Evolutionary conservation across 2,888 invertebrate genomes (phyloP).

Genomic region (Drosophila anomelani): DNA sequence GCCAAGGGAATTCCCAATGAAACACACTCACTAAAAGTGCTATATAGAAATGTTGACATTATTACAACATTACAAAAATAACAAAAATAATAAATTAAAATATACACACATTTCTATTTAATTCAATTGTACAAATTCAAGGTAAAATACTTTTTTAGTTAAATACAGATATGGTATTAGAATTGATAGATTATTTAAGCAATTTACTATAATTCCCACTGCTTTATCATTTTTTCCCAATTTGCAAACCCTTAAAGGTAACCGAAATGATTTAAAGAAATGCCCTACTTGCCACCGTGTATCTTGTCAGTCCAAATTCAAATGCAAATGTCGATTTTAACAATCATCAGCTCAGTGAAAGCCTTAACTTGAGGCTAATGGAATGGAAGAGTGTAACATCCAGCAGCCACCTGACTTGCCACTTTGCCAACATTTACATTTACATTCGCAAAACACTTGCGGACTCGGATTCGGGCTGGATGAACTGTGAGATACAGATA

Average conservation of each 20-base stretch:
- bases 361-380: slow-evolving; percentile 45
- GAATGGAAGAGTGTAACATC: slow-evolving; percentile 54
- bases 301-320: background rate
- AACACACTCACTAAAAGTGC: background rate
- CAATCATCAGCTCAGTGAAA: slow-evolving; percentile 20
- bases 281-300: background rate
- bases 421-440: slow-evolving; percentile 61
- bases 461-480: slow-evolving; percentile 57
- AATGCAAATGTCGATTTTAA: slow-evolving; percentile 40
- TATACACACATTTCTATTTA: too few relatives aligned
- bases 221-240: background rate
- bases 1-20: background rate
- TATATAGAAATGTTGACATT: too few relatives aligned
- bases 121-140: too few relatives aligned
- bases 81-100: too few relatives aligned
- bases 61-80: too few relatives aligned
- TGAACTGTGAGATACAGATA: slow-evolving; percentile 48
- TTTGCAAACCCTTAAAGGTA: background rate
- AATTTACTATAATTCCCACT: background rate
- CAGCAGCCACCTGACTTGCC: slow-evolving; percentile 56
- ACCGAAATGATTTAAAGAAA: background rate
- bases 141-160: too few relatives aligned
- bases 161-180: too few relatives aligned
- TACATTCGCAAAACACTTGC: slow-evolving; percentile 39
- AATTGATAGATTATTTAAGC: background rate